Base-by-base conservation (phyloP, 2,113 vertebrate species). In the Pipa parva region DNA sequence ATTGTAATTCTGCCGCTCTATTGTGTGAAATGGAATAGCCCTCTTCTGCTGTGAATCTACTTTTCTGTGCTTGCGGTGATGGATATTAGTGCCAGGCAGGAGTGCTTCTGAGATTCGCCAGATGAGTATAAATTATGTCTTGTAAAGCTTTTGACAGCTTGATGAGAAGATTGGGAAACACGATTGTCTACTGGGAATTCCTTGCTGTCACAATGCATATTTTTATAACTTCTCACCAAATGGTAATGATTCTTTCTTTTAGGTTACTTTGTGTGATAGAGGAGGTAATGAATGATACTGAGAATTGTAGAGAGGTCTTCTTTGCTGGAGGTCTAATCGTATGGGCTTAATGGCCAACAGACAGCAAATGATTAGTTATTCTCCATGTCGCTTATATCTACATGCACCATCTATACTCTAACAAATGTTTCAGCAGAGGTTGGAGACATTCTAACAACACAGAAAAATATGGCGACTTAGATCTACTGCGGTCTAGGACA, bases 131-230 rank as follows among this genome's bases (percentile, higher is more conserved):
- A 69, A 69, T 69, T 69, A 69, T 69, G 57, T 57, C 57, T 69
- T 69, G 57, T 69, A 69, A 69, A 69, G 65, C 65, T 52, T 68
- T 60, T 69, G 65, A 69, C 65, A 69, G 65, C 49, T 69, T 69
- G 65, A 69, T 60, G 57, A 69, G 65, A 60, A 60, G 65, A 69
- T 69, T 69, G 59, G 57, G 65, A 69, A 69, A 69, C 57, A 69
- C 29, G 28, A 69, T 69, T 69, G 65, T 69, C 65, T 69, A 22
- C 31, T 42, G 65, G 65, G 65, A 69, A 60, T 69, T 60, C 57
- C 57, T 27, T 50, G 57, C 65, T 69, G 65, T 69, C 65, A 69
- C 48, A 52, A 17, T 29, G 56, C n/a, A 5, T 59, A 29, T 59
- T 68, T 68, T 68, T 68, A 68, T 51, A 68, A 39, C 29, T 51